phyloP scores from a whole-genome alignment of 2,113 vertebrate genomes.

The Desmodus rotundus region DNA sequence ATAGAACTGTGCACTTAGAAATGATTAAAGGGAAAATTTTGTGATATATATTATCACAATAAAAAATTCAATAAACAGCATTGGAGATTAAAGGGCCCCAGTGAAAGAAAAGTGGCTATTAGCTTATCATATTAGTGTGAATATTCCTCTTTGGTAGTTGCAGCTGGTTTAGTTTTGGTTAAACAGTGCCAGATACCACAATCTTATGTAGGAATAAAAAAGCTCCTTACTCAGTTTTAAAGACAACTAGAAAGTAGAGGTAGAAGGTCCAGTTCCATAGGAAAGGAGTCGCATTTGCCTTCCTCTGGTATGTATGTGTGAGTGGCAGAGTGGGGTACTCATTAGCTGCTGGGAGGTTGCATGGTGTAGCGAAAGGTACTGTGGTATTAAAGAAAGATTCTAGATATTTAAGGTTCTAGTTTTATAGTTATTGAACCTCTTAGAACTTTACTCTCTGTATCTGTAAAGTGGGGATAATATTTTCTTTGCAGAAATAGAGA shows the following conservation, averaged over 20 bases:
- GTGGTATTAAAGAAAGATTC: not conserved
- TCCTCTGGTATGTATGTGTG: not conserved
- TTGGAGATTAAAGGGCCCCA: slow-evolving; percentile 20
- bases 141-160: not conserved
- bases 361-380: not conserved
- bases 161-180: not conserved
- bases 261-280: not conserved
- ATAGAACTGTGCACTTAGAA: not conserved
- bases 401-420: not conserved
- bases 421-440: not conserved
- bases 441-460: not conserved
- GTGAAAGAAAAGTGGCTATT: not conserved
- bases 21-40: not conserved
- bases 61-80: not conserved
- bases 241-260: not conserved
- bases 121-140: not conserved
- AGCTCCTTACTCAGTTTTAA: not conserved
- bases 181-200: not conserved
- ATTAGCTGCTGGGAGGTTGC: not conserved
- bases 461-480: not conserved
- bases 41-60: not conserved
- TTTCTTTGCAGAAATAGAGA: not conserved
- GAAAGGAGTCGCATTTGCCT: not conserved
- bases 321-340: not conserved
- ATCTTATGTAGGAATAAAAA: not conserved